A percentile compares a stretch with the other conserved stretches of the same genome.
These are phyloP conservation scores for Melopsittacus undulatus DNA, from an alignment of 2,797 vertebrate species.

Conservation along the genomic window DNA sequence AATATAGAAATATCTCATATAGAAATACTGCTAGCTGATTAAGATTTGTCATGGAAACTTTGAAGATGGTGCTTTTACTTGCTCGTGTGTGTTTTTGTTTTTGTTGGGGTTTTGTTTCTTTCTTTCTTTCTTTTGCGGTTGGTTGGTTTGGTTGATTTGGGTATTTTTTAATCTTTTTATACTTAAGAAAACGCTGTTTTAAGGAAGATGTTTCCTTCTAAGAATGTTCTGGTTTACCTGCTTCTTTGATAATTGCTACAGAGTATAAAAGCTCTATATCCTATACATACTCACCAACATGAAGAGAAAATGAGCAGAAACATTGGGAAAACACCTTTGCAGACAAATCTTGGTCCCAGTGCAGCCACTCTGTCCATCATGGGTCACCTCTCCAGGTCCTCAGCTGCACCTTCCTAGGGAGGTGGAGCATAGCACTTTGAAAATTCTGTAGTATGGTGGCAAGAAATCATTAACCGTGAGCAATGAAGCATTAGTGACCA, in stretches of 20 bases:
- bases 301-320: background rate
- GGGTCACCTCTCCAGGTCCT: background rate
- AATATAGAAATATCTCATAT: background rate
- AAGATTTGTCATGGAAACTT: background rate
- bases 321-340: background rate
- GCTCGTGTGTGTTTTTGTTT: background rate
- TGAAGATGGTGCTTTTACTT: background rate
- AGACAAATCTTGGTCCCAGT: background rate
- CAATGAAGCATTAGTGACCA: background rate
- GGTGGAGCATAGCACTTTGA: background rate
- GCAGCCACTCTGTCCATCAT: background rate
- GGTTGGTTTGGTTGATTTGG: background rate
- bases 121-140: background rate
- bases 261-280: background rate
- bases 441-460: background rate
- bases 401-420: background rate
- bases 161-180: background rate
- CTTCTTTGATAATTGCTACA: background rate
- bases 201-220: background rate
- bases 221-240: background rate
- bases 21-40: background rate
- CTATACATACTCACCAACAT: background rate
- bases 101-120: fast-evolving
- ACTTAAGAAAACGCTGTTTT: background rate
- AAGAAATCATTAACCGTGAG: background rate